Conservation (phyloP, 2,888 invertebrate genomes). For the Biston betularia region DNA sequence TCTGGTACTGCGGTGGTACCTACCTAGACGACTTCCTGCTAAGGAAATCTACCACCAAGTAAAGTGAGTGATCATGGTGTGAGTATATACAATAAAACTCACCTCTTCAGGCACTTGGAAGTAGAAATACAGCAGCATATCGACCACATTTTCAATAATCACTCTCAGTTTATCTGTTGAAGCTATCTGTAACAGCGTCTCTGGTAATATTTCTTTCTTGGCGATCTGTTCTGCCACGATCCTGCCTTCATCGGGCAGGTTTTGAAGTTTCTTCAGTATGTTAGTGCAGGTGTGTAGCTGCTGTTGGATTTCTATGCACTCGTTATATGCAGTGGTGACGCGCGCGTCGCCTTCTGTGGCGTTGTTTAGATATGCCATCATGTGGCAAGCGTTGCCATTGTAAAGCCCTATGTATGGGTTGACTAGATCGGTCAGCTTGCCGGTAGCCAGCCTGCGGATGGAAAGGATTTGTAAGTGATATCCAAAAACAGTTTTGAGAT, state of each 20-base stretch:
- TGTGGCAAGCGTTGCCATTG: constrained; percentile 92
- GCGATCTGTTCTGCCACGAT: constrained; percentile 65
- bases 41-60: too few relatives aligned
- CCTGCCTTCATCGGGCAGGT: constrained; percentile 75
- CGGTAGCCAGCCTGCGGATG: constrained; percentile 92
- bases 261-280: constrained; percentile 91
- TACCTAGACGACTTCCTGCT: too few relatives aligned
- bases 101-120: constrained; percentile 82
- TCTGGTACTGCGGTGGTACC: too few relatives aligned
- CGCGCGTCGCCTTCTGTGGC: constrained; percentile 87
- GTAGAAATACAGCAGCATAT: constrained; percentile 91
- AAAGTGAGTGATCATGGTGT: too few relatives aligned
- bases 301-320: constrained; percentile 95
- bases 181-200: constrained; percentile 84
- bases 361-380: constrained; percentile 92
- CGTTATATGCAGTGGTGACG: constrained; percentile 84
- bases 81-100: too few relatives aligned
- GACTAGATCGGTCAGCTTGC: constrained; percentile 92
- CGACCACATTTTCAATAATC: constrained; percentile 92
- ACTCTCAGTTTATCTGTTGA: constrained; percentile 94
- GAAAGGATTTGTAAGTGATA: not conserved
- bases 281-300: constrained; percentile 94
- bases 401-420: constrained; percentile 92
- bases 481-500: too few relatives aligned
- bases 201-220: constrained; percentile 67